Percentiles rank a stretch among this genome's conserved stretches.
Evolutionary conservation across 2,113 vertebrate species (phyloP).

Genomic region (Gulo gulo): DNA sequence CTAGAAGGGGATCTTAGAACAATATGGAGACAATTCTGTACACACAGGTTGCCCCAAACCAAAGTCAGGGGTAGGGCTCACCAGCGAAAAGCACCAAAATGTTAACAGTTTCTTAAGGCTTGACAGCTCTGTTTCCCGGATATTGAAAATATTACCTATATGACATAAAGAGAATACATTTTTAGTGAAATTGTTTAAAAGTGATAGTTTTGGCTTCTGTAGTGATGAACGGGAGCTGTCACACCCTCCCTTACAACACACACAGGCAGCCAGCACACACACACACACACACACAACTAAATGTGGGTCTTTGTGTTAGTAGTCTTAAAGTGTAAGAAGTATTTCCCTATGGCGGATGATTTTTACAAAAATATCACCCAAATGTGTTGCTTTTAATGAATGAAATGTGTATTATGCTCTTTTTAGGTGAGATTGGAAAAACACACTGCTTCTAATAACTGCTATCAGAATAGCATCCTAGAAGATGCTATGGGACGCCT

Average conservation of each 20-base stretch:
- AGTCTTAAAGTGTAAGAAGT: background rate
- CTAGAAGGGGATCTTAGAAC: background rate
- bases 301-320: background rate
- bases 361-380: background rate
- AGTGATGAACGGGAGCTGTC: background rate
- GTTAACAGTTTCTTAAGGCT: background rate
- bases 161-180: background rate
- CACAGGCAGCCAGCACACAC: background rate
- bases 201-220: background rate
- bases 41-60: background rate
- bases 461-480: background rate
- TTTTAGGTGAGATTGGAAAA: background rate
- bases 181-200: background rate
- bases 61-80: background rate
- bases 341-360: background rate
- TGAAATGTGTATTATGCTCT: background rate
- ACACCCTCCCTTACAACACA: background rate
- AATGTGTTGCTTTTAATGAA: background rate
- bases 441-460: background rate
- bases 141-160: background rate
- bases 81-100: background rate
- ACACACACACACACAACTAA: background rate
- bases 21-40: background rate
- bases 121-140: background rate
- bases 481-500: background rate